A percentile compares a stretch with the other conserved stretches of the same genome.
Evolutionary conservation across 2,888 invertebrate species (phyloP).

Genomic region (Mayetiola destructor): DNA sequence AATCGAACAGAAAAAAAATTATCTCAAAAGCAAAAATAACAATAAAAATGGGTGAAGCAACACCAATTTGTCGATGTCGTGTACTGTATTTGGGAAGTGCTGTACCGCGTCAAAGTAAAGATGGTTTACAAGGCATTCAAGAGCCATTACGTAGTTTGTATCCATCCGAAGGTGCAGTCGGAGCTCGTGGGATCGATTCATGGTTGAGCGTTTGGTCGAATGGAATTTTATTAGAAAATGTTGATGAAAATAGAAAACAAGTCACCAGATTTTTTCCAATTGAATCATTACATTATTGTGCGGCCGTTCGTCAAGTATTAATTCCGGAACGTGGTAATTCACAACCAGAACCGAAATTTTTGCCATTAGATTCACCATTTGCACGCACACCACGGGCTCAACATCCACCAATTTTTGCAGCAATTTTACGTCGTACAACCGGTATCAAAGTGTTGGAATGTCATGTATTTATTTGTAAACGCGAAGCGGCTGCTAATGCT

Average conservation of each 20-base stretch:
- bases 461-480: slow-evolving; percentile 95
- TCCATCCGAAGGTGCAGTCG: slow-evolving; percentile 81
- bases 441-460: slow-evolving; percentile 98
- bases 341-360: slow-evolving; percentile 65
- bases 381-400: slow-evolving; percentile 81
- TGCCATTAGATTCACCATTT: slow-evolving; percentile 91
- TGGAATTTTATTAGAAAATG: slow-evolving; percentile 87
- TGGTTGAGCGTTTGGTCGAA: slow-evolving; percentile 97
- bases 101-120: slow-evolving; percentile 93
- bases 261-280: slow-evolving; percentile 93
- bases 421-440: slow-evolving; percentile 84
- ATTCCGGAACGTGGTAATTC: slow-evolving; percentile 48
- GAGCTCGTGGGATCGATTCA: slow-evolving; percentile 82
- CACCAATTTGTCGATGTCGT: slow-evolving; percentile 90
- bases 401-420: slow-evolving; percentile 94
- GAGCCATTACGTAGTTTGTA: slow-evolving; percentile 92
- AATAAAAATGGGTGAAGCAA: slow-evolving; percentile 51
- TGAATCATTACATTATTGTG: slow-evolving; percentile 88
- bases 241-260: slow-evolving; percentile 87
- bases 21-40: not conserved
- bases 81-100: slow-evolving; percentile 93
- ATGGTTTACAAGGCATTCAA: slow-evolving; percentile 93
- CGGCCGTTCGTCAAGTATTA: slow-evolving; percentile 78
- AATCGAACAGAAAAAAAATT: slow-evolving; percentile 2
- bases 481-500: slow-evolving; percentile 94